Percentiles rank a stretch among this genome's conserved stretches.
Conservation (phyloP, 2,888 invertebrate species). For the Taenaris catops region DNA sequence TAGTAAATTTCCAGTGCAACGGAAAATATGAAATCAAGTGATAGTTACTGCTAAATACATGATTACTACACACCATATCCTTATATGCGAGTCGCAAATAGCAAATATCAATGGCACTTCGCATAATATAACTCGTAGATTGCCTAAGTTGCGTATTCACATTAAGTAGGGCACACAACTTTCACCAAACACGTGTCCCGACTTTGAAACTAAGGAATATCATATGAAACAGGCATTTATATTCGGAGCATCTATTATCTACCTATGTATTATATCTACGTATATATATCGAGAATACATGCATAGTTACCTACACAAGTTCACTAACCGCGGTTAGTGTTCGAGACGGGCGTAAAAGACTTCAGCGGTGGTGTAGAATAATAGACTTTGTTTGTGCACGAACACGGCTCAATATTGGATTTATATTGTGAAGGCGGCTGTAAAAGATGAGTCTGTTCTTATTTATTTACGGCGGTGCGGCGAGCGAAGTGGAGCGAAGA, state of each 20-base stretch:
- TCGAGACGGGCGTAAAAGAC: constrained; percentile 35
- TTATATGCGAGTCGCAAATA: too few species aligned
- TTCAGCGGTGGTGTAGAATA: constrained; percentile 26
- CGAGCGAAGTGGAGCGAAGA: constrained; percentile 81
- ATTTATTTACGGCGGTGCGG: constrained; percentile 79
- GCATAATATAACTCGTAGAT: constrained; percentile 9
- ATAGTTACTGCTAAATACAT: too few species aligned
- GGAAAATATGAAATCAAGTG: too few species aligned
- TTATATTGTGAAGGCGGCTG: constrained; percentile 46
- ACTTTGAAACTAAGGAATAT: constrained; percentile 37
- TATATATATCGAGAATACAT: constrained; percentile 60
- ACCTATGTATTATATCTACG: constrained; percentile 37
- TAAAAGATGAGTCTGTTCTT: constrained; percentile 80
- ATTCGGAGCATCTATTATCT: constrained; percentile 48
- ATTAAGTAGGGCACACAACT: constrained; percentile 34
- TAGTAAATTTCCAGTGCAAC: too few species aligned
- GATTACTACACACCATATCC: too few species aligned
- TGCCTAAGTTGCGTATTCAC: constrained; percentile 21
- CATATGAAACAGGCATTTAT: constrained; percentile 27
- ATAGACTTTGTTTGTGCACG: constrained; percentile 24
- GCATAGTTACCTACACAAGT: constrained; percentile 63
- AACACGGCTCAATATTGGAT: constrained; percentile 36
- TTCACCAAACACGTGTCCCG: constrained; percentile 44
- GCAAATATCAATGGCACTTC: too few species aligned
- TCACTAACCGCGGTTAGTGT: constrained; percentile 40